phyloP scores from a whole-genome alignment of 2,888 invertebrate species.

The Sinopyrophorus schimmeli region DNA sequence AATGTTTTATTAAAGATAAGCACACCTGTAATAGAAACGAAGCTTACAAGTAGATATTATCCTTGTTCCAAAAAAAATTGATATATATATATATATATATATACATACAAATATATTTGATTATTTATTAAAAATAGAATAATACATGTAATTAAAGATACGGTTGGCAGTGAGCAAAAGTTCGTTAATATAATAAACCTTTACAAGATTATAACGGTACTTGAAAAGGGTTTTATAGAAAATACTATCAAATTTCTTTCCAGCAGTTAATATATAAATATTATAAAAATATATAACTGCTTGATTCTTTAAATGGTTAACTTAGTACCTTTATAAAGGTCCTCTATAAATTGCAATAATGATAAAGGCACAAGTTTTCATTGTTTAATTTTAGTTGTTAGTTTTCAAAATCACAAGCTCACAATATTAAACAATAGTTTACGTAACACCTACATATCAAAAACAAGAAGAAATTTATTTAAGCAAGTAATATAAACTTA shows the following conservation, averaged over 20 bases:
- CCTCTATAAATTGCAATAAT: neutral
- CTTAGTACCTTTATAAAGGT: slow-evolving; percentile 5
- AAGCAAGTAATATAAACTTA: slow-evolving; percentile 16
- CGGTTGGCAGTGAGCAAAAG: slow-evolving; percentile 27
- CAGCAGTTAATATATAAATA: neutral
- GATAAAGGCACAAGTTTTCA: slow-evolving; percentile 10
- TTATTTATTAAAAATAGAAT: slow-evolving; percentile 17
- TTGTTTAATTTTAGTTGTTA: neutral
- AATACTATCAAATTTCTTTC: neutral
- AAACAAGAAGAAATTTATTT: slow-evolving; percentile 14
- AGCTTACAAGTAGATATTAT: too few species aligned
- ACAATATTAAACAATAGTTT: slow-evolving; percentile 15
- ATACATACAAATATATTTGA: too few species aligned
- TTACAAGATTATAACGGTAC: slow-evolving; percentile 5
- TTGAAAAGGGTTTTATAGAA: slow-evolving; percentile 13
- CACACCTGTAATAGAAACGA: too few species aligned
- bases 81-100: neutral
- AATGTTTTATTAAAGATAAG: too few species aligned
- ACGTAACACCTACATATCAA: slow-evolving; percentile 10
- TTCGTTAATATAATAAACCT: slow-evolving; percentile 20
- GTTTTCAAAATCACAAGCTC: slow-evolving; percentile 8
- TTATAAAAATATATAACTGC: too few species aligned
- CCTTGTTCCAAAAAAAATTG: too few species aligned
- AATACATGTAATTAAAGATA: slow-evolving; percentile 16
- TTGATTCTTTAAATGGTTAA: too few species aligned